Conservation (phyloP, 2,888 invertebrate species). For the Zelleria hepariella region DNA sequence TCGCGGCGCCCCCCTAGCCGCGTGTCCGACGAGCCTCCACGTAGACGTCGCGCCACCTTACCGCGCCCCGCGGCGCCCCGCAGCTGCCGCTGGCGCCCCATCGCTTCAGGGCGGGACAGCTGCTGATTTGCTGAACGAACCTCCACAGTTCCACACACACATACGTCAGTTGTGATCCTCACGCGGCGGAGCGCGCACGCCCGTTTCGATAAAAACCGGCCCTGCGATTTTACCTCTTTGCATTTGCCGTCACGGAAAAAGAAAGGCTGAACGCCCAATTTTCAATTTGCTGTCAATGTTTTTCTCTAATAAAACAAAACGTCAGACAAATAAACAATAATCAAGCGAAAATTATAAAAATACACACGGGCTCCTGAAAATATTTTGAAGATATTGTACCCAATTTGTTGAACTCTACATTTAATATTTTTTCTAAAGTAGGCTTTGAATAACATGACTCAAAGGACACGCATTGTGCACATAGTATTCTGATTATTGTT, state of each 20-base stretch:
- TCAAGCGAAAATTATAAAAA: not conserved
- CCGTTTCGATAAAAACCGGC: conserved; percentile 1
- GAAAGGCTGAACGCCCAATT: not conserved
- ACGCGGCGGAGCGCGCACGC: conserved; percentile 28
- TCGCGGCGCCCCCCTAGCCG: conserved; percentile 34
- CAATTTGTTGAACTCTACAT: not conserved
- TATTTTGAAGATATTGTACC: not conserved
- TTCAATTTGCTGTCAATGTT: not conserved
- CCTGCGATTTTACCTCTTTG: not conserved
- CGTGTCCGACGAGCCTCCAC: conserved; percentile 67
- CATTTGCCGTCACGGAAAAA: not conserved
- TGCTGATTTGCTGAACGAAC: not conserved
- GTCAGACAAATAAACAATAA: not conserved
- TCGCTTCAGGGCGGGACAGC: conserved; percentile 17
- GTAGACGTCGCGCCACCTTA: conserved; percentile 63
- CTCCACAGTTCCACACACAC: not conserved
- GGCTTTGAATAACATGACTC: not conserved
- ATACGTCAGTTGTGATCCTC: conserved; percentile 28
- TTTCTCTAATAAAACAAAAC: not conserved
- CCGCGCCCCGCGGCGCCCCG: conserved; percentile 18
- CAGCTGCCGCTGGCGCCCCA: conserved; percentile 15
- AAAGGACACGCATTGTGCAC: not conserved
- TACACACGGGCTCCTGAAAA: not conserved
- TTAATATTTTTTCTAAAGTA: not conserved
- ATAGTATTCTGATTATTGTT: not conserved